A percentile compares a stretch with the other conserved stretches of the same genome.
Conservation (phyloP, 2,888 invertebrate genomes). For the Macaria liturata region DNA sequence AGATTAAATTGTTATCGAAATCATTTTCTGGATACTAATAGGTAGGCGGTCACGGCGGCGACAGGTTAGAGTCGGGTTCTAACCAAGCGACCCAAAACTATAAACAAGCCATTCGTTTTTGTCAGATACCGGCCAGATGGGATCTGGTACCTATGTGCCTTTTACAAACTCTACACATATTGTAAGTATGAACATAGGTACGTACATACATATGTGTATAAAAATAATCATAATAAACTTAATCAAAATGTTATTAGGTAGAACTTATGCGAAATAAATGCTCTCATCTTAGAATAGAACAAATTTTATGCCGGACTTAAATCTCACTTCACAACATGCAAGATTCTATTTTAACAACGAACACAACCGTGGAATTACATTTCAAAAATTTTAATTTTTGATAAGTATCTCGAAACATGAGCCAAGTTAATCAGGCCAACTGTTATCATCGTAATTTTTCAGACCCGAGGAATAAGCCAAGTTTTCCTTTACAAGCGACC, state of each 20-base stretch:
- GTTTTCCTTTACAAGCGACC: conserved; percentile 18
- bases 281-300: no score
- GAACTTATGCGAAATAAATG: no score
- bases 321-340: no score
- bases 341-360: no score
- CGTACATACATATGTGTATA: no score
- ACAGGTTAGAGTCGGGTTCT: conserved; percentile 17
- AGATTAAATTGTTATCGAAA: background rate
- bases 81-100: conserved; percentile 13
- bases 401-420: background rate
- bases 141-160: background rate
- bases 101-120: conserved; percentile 12
- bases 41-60: conserved; percentile 6
- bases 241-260: background rate
- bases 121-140: conserved; percentile 2
- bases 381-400: no score
- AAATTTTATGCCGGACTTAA: no score
- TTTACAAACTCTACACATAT: no score
- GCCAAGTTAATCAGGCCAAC: conserved; percentile 14
- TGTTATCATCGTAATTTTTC: conserved; percentile 17
- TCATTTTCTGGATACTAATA: conserved; percentile 2
- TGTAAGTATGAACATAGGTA: no score
- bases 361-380: no score
- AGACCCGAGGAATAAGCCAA: conserved; percentile 13
- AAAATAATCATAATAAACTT: no score